Evolutionary conservation across 2,888 invertebrate species (phyloP).

Genomic region (Leucophora obtusa): DNA sequence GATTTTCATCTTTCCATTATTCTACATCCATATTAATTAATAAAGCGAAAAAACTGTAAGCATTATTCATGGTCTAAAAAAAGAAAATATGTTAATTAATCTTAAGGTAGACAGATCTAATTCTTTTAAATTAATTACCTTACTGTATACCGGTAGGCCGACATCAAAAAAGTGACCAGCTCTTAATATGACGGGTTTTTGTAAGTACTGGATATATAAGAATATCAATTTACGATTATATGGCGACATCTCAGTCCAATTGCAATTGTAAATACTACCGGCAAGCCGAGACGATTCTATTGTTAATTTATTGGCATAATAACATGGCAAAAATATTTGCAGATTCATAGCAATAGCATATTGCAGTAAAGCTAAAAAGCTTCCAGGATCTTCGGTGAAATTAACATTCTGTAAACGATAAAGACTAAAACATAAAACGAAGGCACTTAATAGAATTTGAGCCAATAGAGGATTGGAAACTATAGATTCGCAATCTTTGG

Average conservation of each 20-base stretch:
- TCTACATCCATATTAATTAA: conserved; percentile 68
- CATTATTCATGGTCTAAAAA: conserved; percentile 74
- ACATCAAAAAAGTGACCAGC: conserved; percentile 74
- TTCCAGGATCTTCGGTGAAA: conserved; percentile 64
- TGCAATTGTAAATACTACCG: conserved; percentile 69
- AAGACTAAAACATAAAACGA: conserved; percentile 73
- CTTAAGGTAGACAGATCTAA: background rate
- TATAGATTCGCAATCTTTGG: conserved; percentile 66
- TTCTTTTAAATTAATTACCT: conserved; percentile 64
- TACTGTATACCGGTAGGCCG: conserved; percentile 72
- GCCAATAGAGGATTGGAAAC: conserved; percentile 70
- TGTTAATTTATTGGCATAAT: conserved; percentile 74
- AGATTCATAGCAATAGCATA: conserved; percentile 70
- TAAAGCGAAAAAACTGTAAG: conserved; percentile 74
- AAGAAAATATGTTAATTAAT: background rate
- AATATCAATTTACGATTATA: conserved; percentile 69
- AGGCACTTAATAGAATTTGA: conserved; percentile 72
- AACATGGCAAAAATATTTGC: conserved; percentile 75
- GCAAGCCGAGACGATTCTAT: conserved; percentile 68
- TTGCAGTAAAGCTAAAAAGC: conserved; percentile 66
- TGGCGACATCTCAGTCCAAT: conserved; percentile 71
- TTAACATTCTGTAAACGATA: conserved; percentile 70
- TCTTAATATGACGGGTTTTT: conserved; percentile 69
- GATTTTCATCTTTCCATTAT: background rate
- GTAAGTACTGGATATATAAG: conserved; percentile 72